Evolutionary conservation across 2,888 invertebrate species (phyloP).

Genomic region (Sphaerophoria taeniata): DNA sequence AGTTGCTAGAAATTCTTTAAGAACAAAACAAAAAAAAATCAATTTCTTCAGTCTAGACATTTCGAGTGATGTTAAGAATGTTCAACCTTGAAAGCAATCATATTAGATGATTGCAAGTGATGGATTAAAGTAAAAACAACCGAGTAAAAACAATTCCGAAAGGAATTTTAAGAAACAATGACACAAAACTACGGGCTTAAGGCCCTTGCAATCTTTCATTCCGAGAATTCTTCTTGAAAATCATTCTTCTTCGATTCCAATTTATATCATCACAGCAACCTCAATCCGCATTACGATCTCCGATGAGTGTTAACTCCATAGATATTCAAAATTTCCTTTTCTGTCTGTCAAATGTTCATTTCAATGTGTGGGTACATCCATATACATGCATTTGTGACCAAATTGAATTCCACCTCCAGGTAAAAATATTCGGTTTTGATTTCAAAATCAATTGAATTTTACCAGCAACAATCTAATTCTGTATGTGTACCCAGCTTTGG

Average conservation of each 20-base stretch:
- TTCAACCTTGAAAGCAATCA: too few species aligned
- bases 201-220: background rate
- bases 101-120: too few species aligned
- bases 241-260: conserved; percentile 5
- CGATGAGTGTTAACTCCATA: background rate
- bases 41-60: too few species aligned
- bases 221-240: background rate
- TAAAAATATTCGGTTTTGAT: conserved; percentile 2
- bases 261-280: conserved; percentile 10
- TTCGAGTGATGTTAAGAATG: too few species aligned
- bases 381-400: conserved; percentile 9
- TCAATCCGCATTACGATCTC: background rate
- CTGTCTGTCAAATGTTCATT: background rate
- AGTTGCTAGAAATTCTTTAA: too few species aligned
- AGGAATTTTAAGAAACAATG: too few species aligned
- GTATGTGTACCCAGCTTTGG: background rate
- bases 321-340: background rate
- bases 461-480: conserved; percentile 12
- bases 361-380: too few species aligned
- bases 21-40: too few species aligned
- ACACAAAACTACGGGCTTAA: too few species aligned
- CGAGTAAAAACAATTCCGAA: too few species aligned
- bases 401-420: conserved; percentile 12
- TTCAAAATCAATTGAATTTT: conserved; percentile 5
- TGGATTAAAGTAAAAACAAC: too few species aligned